A percentile compares a stretch with the other conserved stretches of the same genome.
These are phyloP conservation scores for Carollia perspicillata DNA, from an alignment of 2,113 vertebrate genomes.

Conservation along the genomic window DNA sequence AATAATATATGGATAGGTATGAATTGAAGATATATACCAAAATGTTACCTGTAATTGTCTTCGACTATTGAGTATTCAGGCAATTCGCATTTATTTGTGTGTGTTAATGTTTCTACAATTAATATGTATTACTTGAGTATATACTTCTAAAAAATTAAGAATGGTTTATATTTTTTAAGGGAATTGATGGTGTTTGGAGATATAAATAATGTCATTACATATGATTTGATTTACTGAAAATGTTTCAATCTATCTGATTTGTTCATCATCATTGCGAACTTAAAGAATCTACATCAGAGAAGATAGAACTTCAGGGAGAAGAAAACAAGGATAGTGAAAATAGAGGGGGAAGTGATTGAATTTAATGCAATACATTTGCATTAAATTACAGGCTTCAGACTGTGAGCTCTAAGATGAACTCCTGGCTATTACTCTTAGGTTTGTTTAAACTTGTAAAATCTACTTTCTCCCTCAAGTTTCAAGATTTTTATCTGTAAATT, in stretches of 20 bases:
- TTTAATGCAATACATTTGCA: background rate
- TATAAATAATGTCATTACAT: background rate
- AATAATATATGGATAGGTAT: background rate
- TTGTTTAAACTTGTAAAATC: constrained; percentile 12
- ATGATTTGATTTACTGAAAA: background rate
- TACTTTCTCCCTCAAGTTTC: background rate
- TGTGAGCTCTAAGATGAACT: background rate
- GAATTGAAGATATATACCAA: background rate
- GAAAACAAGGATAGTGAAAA: background rate
- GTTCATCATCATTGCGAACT: background rate
- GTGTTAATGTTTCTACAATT: background rate
- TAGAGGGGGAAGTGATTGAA: background rate
- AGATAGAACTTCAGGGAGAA: background rate
- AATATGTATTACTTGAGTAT: background rate
- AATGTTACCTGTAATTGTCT: background rate
- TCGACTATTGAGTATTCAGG: background rate
- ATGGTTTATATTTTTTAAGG: background rate
- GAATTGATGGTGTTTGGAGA: background rate
- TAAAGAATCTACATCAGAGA: background rate
- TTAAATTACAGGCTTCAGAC: background rate
- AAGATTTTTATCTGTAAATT: constrained; percentile 2
- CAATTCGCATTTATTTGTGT: background rate
- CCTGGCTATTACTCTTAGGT: background rate
- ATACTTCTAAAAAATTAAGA: background rate
- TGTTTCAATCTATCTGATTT: constrained; percentile 4